These are phyloP conservation scores for Enoplosus armatus DNA, from an alignment of 2,797 vertebrate species.

Conservation along the genomic window DNA sequence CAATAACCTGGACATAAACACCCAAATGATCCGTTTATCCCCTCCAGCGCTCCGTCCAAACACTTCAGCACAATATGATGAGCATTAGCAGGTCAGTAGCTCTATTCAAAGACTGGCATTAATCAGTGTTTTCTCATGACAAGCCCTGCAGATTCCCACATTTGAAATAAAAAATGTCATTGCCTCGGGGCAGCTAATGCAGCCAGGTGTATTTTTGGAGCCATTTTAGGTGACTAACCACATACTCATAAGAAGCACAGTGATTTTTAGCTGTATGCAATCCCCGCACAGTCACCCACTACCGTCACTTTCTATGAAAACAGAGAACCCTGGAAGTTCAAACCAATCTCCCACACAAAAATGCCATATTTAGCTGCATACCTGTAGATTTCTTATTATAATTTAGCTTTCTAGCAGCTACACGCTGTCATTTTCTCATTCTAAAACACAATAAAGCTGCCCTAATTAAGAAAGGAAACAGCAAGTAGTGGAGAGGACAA, in stretches of 20 bases:
- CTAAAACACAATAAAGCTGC: slow-evolving; percentile 13
- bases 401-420: not conserved
- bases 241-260: not conserved
- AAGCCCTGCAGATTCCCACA: not conserved
- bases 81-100: slow-evolving; percentile 8
- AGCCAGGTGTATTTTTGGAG: slow-evolving; percentile 11
- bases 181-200: not conserved
- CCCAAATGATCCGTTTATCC: not conserved
- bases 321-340: slow-evolving; percentile 7
- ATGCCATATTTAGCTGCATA: not conserved
- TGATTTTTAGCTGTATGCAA: not conserved
- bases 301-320: not conserved
- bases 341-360: slow-evolving; percentile 11
- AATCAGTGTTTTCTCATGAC: not conserved
- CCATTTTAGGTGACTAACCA: slow-evolving; percentile 9
- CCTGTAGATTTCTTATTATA: not conserved
- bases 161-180: slow-evolving; percentile 1
- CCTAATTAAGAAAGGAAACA: slow-evolving; percentile 60
- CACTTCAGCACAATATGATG: not conserved
- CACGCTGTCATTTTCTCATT: not conserved
- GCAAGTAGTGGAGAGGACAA: slow-evolving; percentile 52
- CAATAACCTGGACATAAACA: slow-evolving; percentile 18
- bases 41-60: slow-evolving; percentile 1
- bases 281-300: not conserved
- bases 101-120: not conserved